Conservation (phyloP, 2,797 vertebrate genomes). For the Ctenopoma kingsleyae region DNA sequence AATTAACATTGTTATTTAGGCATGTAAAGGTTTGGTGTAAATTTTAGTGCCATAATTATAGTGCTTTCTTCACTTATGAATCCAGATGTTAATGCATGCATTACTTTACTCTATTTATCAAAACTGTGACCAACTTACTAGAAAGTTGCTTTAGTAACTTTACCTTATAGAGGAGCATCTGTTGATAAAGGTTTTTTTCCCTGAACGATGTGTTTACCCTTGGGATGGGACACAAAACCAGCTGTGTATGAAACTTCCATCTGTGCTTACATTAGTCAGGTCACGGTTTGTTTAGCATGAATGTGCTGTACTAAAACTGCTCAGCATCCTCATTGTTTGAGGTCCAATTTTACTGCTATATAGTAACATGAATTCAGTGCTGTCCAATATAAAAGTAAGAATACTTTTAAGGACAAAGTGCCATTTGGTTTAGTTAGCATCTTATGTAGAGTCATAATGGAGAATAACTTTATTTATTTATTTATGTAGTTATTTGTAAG, state of each 20-base stretch:
- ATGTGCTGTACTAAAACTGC: constrained; percentile 56
- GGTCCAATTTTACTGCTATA: constrained; percentile 31
- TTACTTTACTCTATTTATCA: constrained; percentile 15
- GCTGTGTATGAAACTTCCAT: constrained; percentile 80
- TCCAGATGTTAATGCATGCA: constrained; percentile 25
- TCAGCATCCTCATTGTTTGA: constrained; percentile 43
- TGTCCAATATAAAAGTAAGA: constrained; percentile 1
- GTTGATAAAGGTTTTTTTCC: constrained; percentile 51
- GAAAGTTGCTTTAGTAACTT: constrained; percentile 53
- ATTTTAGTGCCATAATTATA: constrained; percentile 11
- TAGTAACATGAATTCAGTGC: constrained; percentile 21
- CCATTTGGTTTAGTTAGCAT: background rate
- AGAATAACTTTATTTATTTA: background rate
- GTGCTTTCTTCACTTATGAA: background rate
- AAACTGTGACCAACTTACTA: constrained; percentile 23
- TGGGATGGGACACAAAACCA: constrained; percentile 78
- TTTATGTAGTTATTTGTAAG: background rate
- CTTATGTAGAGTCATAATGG: constrained; percentile 1
- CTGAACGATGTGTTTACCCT: constrained; percentile 73
- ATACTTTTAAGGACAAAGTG: background rate
- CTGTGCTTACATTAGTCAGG: constrained; percentile 82
- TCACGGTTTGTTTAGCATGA: constrained; percentile 78
- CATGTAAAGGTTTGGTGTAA: background rate
- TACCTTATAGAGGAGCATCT: constrained; percentile 67
- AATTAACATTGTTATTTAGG: background rate